Percentiles rank a stretch among this genome's conserved stretches.
Evolutionary conservation across 2,888 invertebrate species (phyloP).

Genomic region (Lasioglossum villosulum): DNA sequence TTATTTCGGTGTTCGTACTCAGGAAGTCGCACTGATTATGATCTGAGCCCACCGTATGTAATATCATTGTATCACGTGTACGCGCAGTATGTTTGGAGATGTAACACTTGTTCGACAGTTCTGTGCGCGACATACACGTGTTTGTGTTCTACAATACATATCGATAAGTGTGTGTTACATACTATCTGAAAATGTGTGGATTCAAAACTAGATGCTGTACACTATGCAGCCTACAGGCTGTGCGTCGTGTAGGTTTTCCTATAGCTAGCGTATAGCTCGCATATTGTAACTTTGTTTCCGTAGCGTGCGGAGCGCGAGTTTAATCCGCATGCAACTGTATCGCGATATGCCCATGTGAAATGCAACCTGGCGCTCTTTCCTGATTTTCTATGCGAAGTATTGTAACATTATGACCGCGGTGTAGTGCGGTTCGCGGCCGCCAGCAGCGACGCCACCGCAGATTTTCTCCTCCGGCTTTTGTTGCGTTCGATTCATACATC

Average conservation of each 20-base stretch:
- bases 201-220: neutral
- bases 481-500: slow-evolving; percentile 26
- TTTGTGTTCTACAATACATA: neutral
- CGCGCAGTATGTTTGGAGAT: neutral
- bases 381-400: slow-evolving; percentile 21
- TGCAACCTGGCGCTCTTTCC: neutral
- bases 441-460: slow-evolving; percentile 14
- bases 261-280: neutral
- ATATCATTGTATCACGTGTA: too few species aligned
- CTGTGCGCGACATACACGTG: neutral
- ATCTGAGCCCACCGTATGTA: too few species aligned
- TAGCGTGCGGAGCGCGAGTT: neutral
- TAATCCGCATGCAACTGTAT: neutral
- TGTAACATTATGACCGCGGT: neutral
- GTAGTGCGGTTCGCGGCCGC: slow-evolving; percentile 3
- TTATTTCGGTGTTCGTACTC: neutral
- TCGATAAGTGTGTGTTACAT: neutral
- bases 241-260: neutral
- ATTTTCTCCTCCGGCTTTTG: slow-evolving; percentile 42
- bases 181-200: neutral
- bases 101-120: neutral
- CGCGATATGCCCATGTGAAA: slow-evolving; percentile 1
- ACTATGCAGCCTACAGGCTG: neutral
- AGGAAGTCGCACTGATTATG: too few species aligned
- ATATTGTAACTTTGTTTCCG: slow-evolving; percentile 1